phyloP scores from a whole-genome alignment of 2,797 vertebrate species.

The Geotrypetes seraphini region DNA sequence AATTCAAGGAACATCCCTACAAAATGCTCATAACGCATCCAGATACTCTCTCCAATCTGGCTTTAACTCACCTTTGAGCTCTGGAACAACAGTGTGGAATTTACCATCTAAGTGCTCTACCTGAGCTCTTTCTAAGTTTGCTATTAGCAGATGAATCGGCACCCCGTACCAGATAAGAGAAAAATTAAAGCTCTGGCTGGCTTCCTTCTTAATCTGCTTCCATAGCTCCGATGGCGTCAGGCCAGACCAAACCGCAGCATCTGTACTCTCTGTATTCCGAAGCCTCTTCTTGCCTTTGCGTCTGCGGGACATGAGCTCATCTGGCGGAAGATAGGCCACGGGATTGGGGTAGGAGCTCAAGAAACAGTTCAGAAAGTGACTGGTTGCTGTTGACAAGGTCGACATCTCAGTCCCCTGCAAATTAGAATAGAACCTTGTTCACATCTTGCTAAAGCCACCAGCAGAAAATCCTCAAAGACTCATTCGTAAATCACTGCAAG shows the following conservation, averaged over 20 bases:
- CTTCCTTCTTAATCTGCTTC: slow-evolving; percentile 59
- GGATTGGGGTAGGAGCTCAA: slow-evolving; percentile 17
- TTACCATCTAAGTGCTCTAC: too few relatives aligned
- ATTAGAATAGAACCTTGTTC: neutral
- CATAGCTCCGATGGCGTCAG: slow-evolving; percentile 54
- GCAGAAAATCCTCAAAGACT: too few relatives aligned
- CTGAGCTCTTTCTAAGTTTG: too few relatives aligned
- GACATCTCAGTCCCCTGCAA: slow-evolving; percentile 59
- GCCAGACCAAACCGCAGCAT: slow-evolving; percentile 10
- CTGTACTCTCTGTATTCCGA: slow-evolving; percentile 8
- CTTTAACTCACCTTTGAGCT: too few relatives aligned
- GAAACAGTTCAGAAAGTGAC: slow-evolving; percentile 71
- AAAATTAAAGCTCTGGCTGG: slow-evolving; percentile 54
- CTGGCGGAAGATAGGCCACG: slow-evolving; percentile 15
- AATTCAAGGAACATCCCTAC: too few relatives aligned
- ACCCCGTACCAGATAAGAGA: slow-evolving; percentile 53
- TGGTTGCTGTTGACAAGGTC: slow-evolving; percentile 57
- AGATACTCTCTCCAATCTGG: too few relatives aligned
- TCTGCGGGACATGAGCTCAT: slow-evolving; percentile 9
- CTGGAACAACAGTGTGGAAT: too few relatives aligned
- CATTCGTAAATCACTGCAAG: too few relatives aligned
- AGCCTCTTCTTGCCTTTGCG: slow-evolving; percentile 9
- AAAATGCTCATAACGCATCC: too few relatives aligned
- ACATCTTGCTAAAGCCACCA: neutral
- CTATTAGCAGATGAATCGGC: too few relatives aligned